A percentile compares a stretch with the other conserved stretches of the same genome.
phyloP scores from a whole-genome alignment of 2,113 vertebrate genomes.

The Thamnaconus septentrionalis region DNA sequence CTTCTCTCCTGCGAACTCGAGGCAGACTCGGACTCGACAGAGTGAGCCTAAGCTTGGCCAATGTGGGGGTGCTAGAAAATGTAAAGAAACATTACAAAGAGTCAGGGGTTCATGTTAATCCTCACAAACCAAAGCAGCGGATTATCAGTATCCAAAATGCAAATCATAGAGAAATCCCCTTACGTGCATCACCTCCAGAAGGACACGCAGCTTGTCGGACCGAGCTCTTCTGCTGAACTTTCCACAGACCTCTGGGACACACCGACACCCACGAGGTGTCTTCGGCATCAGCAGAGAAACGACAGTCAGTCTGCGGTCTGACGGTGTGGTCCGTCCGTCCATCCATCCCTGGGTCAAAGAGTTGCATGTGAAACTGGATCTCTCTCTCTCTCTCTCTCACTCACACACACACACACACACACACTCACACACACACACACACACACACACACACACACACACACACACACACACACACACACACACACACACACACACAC shows the following conservation, averaged over 20 bases:
- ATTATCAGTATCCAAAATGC: not conserved
- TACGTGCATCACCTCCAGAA: constrained; percentile 21
- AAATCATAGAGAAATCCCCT: not conserved
- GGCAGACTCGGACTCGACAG: constrained; percentile 73
- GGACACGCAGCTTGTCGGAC: not conserved
- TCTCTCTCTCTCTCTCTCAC: too few relatives aligned
- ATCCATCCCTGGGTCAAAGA: constrained; percentile 53
- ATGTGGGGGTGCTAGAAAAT: constrained; percentile 36
- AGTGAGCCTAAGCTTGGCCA: constrained; percentile 79
- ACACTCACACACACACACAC: too few relatives aligned
- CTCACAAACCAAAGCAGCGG: not conserved
- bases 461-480: too few relatives aligned
- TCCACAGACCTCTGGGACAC: constrained; percentile 69
- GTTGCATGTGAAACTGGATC: not conserved
- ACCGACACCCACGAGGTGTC: constrained; percentile 70
- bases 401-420: too few relatives aligned
- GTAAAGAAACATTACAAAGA: not conserved
- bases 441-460: too few relatives aligned
- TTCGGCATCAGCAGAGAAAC: not conserved
- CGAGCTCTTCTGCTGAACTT: constrained; percentile 57
- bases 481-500: too few relatives aligned
- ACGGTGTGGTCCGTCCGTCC: constrained; percentile 39
- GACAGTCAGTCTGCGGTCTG: not conserved
- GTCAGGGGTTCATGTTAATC: not conserved
- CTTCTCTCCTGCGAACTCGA: not conserved